Base-by-base conservation (phyloP, 2,113 vertebrate genomes). In the Pelobates fuscus region DNA sequence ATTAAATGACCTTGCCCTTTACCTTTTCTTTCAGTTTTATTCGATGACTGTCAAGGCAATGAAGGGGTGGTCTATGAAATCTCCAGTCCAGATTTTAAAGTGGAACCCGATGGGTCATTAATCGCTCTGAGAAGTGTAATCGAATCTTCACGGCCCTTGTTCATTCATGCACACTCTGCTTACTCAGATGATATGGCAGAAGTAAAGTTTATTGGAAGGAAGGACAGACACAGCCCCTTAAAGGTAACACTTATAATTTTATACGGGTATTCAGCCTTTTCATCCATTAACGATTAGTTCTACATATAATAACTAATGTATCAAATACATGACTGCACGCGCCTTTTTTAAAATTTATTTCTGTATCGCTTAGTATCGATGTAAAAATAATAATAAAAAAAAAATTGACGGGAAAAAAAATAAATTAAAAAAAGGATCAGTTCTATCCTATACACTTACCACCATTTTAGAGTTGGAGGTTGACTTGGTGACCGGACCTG, bases 11-110 rank as follows among this genome's bases (percentile, higher is more conserved):
- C n/a, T n/a, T n/a, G n/a, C n/a, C n/a, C n/a, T 71, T 20, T 14
- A 18, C 46, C 1, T 70, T 78, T 70, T 55, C 30, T 58, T 67
- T 2, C 86, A 99, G 97, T 99, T 82, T 84, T 88, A 82, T 98
- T 98, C 79, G 93, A 93, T 23, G 96, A 98, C 88, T 98, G 96
- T 80, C 85, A 89, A n/a, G 95, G 94, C 15, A 98, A 98, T 32
- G 79, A 91, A 63, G 87, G 87, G 3, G 84, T 95, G 78, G 88
- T 80, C 60, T 98, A 96, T 18, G 88, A 94, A 65, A 94, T 97
- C 80, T 96, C 96, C 1, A 93, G 94, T 72, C 93, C 94, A 2
- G 85, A 88, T 83, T 96, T 99, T 78, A 82, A 72, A 23, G 94
- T 99, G 84, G 93, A 95, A 23, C 68, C 26, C 0, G 84, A 95